A percentile compares a stretch with the other conserved stretches of the same genome.
Evolutionary conservation across 2,888 invertebrate genomes (phyloP).

Genomic region (Tiliacea citrago): DNA sequence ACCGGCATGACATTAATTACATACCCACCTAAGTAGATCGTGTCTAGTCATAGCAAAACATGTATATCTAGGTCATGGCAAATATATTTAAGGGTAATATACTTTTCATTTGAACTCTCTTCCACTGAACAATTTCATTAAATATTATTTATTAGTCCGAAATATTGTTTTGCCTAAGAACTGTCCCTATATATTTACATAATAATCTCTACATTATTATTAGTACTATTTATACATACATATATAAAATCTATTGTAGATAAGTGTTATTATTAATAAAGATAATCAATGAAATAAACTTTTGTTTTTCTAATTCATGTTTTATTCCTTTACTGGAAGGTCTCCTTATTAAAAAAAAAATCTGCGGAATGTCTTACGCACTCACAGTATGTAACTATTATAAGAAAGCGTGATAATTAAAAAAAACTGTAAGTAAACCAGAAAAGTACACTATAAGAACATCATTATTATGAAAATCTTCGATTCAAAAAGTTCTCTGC

Average conservation of each 20-base stretch:
- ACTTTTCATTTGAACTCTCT: constrained; percentile 22
- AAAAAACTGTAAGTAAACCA: background rate
- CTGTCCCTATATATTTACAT: constrained; percentile 40
- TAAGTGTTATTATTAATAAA: constrained; percentile 68
- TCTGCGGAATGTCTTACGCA: too few species aligned
- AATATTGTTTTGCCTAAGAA: constrained; percentile 26
- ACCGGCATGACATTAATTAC: constrained; percentile 45
- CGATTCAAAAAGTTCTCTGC: background rate
- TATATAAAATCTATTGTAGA: constrained; percentile 56
- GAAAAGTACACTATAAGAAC: background rate
- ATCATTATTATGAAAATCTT: background rate
- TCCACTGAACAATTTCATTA: constrained; percentile 12
- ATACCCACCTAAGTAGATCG: constrained; percentile 46
- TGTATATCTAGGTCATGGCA: constrained; percentile 47
- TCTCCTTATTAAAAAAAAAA: background rate
- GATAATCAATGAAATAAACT: constrained; percentile 72
- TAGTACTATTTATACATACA: constrained; percentile 53
- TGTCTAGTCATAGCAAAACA: constrained; percentile 60
- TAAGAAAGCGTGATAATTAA: background rate
- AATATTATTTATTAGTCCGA: constrained; percentile 22
- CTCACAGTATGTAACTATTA: too few species aligned
- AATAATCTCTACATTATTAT: constrained; percentile 47
- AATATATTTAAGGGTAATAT: constrained; percentile 47
- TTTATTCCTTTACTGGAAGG: constrained; percentile 51
- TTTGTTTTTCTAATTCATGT: constrained; percentile 69